phyloP scores from a whole-genome alignment of 1,140 invertebrate species.

The Drosophila kurseongensis region DNA sequence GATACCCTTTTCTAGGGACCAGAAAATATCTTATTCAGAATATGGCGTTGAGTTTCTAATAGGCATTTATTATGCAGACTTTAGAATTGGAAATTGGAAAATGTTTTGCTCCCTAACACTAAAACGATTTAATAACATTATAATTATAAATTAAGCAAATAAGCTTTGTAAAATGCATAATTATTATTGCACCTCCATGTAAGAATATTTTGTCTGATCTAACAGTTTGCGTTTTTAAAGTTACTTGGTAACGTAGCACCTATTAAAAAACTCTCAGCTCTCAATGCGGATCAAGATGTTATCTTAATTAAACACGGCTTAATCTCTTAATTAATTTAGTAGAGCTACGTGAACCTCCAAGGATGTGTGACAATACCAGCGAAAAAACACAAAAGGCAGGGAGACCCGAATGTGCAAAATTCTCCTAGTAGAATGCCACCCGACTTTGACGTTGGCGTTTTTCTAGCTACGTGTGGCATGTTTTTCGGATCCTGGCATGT shows the following conservation, averaged over 20 bases:
- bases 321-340: conserved; percentile 23
- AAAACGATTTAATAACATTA: too few relatives aligned
- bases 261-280: background rate
- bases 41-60: background rate
- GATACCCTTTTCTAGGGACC: conserved; percentile 6
- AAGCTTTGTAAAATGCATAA: too few relatives aligned
- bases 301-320: background rate
- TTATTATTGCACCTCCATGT: too few relatives aligned
- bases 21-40: background rate
- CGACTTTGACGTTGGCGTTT: conserved; percentile 43
- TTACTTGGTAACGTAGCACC: too few relatives aligned
- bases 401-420: conserved; percentile 25
- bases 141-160: too few relatives aligned
- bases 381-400: conserved; percentile 2
- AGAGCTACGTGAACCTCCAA: background rate
- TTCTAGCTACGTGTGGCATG: conserved; percentile 44
- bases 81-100: too few relatives aligned
- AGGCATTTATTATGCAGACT: too few relatives aligned
- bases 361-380: background rate
- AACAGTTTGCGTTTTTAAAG: too few relatives aligned
- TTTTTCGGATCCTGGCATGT: conserved; percentile 37
- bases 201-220: too few relatives aligned
- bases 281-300: background rate
- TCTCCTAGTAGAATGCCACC: conserved; percentile 28
- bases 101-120: too few relatives aligned